These are phyloP conservation scores for Triplophysa bombifrons DNA, from an alignment of 2,797 vertebrate species.

Conservation along the genomic window DNA sequence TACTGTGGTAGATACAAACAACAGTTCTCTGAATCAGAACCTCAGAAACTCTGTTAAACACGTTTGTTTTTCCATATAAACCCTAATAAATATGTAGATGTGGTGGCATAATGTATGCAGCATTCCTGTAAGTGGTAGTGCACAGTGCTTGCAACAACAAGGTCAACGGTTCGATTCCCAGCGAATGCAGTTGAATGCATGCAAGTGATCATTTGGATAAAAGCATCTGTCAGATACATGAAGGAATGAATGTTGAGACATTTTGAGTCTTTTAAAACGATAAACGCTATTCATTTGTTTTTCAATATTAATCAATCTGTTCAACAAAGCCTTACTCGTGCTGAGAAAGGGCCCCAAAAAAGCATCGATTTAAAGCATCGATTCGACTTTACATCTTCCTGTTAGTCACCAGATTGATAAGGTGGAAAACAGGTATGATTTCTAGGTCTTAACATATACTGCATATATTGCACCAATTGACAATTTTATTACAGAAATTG, in stretches of 20 bases:
- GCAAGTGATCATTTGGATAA: not conserved
- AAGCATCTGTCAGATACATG: not conserved
- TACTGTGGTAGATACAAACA: conserved; percentile 46
- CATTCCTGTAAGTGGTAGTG: not conserved
- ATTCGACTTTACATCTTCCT: too few relatives aligned
- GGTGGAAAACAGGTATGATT: too few relatives aligned
- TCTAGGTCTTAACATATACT: too few relatives aligned
- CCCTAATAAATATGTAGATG: not conserved
- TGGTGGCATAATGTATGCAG: not conserved
- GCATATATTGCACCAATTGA: too few relatives aligned
- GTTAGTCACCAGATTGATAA: too few relatives aligned
- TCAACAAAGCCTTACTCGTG: too few relatives aligned
- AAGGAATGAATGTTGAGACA: not conserved
- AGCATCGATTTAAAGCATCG: too few relatives aligned
- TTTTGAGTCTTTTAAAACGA: too few relatives aligned
- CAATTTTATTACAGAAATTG: too few relatives aligned
- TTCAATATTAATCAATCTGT: too few relatives aligned
- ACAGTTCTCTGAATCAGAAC: conserved; percentile 46
- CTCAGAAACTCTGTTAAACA: not conserved
- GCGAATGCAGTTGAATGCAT: not conserved
- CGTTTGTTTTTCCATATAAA: not conserved
- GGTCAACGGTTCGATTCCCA: not conserved
- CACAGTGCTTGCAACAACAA: not conserved
- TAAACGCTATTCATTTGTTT: too few relatives aligned
- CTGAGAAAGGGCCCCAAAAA: too few relatives aligned